Evolutionary conservation across 2,888 invertebrate genomes (phyloP).

Genomic region (Teleogryllus oceanicus): DNA sequence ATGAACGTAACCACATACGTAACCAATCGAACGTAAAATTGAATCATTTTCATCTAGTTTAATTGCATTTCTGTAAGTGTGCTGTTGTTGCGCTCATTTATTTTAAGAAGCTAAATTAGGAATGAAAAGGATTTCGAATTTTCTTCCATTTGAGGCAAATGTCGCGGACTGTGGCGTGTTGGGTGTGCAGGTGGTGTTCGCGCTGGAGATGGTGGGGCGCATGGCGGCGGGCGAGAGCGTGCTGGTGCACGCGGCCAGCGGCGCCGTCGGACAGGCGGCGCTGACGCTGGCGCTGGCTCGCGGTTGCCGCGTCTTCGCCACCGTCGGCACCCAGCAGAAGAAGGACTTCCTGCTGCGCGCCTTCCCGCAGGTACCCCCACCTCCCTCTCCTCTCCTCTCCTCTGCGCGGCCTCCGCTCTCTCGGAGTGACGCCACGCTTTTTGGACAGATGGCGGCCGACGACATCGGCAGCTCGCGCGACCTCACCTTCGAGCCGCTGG

Average conservation of each 20-base stretch:
- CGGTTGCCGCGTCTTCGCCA: slow-evolving; percentile 64
- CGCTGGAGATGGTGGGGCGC: slow-evolving; percentile 56
- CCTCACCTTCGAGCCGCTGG: slow-evolving; percentile 73
- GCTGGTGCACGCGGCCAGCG: slow-evolving; percentile 60
- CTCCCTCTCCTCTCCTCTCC: too few relatives aligned
- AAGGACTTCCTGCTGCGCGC: slow-evolving; percentile 55
- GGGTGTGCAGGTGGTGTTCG: slow-evolving; percentile 39
- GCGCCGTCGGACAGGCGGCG: slow-evolving; percentile 74
- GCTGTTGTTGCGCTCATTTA: too few relatives aligned
- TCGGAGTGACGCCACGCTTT: too few relatives aligned
- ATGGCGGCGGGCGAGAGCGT: slow-evolving; percentile 49
- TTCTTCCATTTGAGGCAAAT: too few relatives aligned
- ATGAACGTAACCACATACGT: too few relatives aligned
- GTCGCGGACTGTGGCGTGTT: too few relatives aligned
- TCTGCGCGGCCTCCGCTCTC: too few relatives aligned
- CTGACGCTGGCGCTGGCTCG: not conserved
- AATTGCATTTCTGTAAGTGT: too few relatives aligned
- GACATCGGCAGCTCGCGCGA: slow-evolving; percentile 47
- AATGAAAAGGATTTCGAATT: too few relatives aligned
- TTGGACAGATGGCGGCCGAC: not conserved
- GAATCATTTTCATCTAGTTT: too few relatives aligned
- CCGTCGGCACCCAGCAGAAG: slow-evolving; percentile 65
- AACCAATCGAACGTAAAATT: too few relatives aligned
- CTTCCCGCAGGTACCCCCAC: not conserved
- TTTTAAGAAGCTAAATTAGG: too few relatives aligned